Percentiles rank a stretch among this genome's conserved stretches.
These are phyloP conservation scores for Auanema freiburgensis DNA, from an alignment of 2,888 invertebrate genomes.

Conservation along the genomic window DNA sequence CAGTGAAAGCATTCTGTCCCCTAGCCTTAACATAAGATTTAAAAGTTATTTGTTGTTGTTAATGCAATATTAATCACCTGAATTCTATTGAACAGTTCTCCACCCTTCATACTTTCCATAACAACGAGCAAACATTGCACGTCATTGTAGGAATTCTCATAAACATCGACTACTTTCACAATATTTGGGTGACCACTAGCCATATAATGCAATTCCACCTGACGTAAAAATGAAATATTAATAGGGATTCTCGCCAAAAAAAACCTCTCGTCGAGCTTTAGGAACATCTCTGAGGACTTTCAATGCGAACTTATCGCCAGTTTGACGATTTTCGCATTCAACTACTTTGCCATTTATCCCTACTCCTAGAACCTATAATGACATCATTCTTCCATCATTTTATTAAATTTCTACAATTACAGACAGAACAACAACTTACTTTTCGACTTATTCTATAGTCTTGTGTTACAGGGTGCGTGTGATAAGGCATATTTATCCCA, in stretches of 20 bases:
- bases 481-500: conserved; percentile 32
- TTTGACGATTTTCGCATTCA: conserved; percentile 81
- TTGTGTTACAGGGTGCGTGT: conserved; percentile 45
- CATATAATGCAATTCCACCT: conserved; percentile 89
- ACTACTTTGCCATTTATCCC: conserved; percentile 99
- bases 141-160: conserved; percentile 91
- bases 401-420: background rate
- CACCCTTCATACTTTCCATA: conserved; percentile 99
- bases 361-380: conserved; percentile 81
- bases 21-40: conserved; percentile 65
- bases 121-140: conserved; percentile 90
- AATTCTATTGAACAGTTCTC: conserved; percentile 93
- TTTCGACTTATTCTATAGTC: conserved; percentile 47
- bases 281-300: conserved; percentile 89
- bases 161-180: conserved; percentile 88
- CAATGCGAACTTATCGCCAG: conserved; percentile 81
- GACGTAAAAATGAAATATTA: background rate
- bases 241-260: background rate
- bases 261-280: conserved; percentile 85
- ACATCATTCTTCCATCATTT: background rate
- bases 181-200: conserved; percentile 88
- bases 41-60: background rate
- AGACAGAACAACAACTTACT: conserved; percentile 17
- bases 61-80: conserved; percentile 69
- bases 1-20: conserved; percentile 91